Base-by-base conservation (phyloP, 2,888 invertebrate genomes). In the Rhimphoctona megacephalus region DNA sequence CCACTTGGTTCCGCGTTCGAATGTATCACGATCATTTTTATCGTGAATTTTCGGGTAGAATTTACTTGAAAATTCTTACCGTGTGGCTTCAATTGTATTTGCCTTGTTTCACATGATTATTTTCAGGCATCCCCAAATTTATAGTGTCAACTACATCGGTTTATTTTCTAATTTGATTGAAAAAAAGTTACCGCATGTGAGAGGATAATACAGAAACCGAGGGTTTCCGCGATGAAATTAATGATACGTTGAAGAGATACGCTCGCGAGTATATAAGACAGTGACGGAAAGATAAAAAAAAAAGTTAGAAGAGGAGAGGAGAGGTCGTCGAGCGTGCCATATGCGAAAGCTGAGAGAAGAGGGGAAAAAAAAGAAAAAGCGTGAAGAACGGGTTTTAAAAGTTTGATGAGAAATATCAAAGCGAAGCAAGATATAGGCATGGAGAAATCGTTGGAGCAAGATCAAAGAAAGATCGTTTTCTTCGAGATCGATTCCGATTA, bases 381-480 rank as follows among this genome's bases (percentile, higher is more conserved):
- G 66, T 83, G 57, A 52, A 54, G 78, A 78, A 83, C 78, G 43
- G 66, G 77, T 76, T 82, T 82, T 46, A 61, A 82, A 66, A 82
- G 69, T 83, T 83, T 72, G 77, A 78, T 11, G 83, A 72, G 76
- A 43, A 69, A 77, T 77, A 49, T 77, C 67, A 33, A 46, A 76
- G 81, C 74, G 22, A 57, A 57, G 36, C 14, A 57, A 36, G 82
- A 22, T 46, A 69, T 22, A 19, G 22, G 46, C 43, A 11, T 61
- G 64, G 39, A 19, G 25, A 30, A 64, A 30, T 54, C 46, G 43
- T 49, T 25, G 70, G 17, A 49, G 33, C n/a, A 61, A 61, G 49
- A 22, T 25, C 39, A 57, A 25, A n/a, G 33, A 36, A 49, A 69
- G 36, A 66, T 54, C 70, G 72, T 57, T 69, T 69, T 70, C 74